Percentiles rank a stretch among this genome's conserved stretches.
Evolutionary conservation across 2,888 invertebrate genomes (phyloP).

Genomic region (Amorpha juglandis): DNA sequence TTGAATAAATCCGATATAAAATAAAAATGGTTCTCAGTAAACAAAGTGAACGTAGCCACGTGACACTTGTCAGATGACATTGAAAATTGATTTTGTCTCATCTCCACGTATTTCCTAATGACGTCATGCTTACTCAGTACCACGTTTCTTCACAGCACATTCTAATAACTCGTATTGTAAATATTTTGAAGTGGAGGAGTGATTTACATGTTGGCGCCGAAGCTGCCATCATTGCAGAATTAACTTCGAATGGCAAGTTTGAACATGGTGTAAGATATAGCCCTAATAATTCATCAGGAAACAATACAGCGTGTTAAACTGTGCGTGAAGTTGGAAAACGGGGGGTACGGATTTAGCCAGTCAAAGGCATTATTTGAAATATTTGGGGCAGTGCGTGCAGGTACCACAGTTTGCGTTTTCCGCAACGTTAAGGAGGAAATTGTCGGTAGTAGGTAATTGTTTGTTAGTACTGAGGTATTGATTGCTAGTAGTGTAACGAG

Average conservation of each 20-base stretch:
- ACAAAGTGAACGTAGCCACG: neutral
- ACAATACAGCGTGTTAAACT: neutral
- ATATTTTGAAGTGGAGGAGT: slow-evolving; percentile 39
- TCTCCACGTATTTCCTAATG: slow-evolving; percentile 12
- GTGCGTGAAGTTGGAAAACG: slow-evolving; percentile 5
- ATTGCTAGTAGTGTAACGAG: neutral
- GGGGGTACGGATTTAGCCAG: neutral
- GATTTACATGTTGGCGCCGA: slow-evolving; percentile 33
- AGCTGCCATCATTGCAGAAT: neutral
- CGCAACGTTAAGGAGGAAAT: neutral
- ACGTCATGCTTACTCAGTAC: slow-evolving; percentile 7
- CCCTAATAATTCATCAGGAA: neutral
- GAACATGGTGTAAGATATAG: neutral
- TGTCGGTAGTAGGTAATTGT: neutral
- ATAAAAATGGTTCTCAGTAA: neutral
- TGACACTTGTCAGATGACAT: slow-evolving; percentile 8
- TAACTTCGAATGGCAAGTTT: neutral
- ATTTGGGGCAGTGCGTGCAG: neutral
- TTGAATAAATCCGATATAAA: neutral
- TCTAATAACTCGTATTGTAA: slow-evolving; percentile 30
- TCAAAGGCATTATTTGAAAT: slow-evolving; percentile 7
- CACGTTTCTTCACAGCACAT: neutral
- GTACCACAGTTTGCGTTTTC: neutral
- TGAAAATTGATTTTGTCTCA: slow-evolving; percentile 19
- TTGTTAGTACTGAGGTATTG: neutral